Conservation (phyloP, 1,140 invertebrate species). For the Dreissena rostriformis region DNA sequence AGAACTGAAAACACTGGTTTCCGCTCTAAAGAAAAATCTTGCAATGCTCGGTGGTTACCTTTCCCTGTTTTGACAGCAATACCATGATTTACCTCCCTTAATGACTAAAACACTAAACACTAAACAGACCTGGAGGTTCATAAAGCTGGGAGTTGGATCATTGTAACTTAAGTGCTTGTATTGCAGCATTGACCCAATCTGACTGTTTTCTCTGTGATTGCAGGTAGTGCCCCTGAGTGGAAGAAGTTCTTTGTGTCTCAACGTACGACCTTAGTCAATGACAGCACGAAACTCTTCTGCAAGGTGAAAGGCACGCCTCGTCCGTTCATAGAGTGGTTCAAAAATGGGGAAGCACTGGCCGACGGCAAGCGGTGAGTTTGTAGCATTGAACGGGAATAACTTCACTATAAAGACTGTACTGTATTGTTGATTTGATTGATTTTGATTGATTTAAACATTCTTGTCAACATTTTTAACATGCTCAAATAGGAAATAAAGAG, state of each 20-base stretch:
- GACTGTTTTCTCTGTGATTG: neutral
- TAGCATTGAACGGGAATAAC: neutral
- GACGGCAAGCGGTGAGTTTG: conserved; percentile 18
- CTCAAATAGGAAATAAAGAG: no score
- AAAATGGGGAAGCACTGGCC: conserved; percentile 15
- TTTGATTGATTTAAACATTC: no score
- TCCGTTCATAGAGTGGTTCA: conserved; percentile 45
- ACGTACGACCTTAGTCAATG: neutral
- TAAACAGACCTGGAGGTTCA: neutral
- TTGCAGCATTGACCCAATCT: neutral
- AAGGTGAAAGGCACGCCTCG: conserved; percentile 24
- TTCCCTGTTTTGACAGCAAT: no score
- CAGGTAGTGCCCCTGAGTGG: conserved; percentile 1
- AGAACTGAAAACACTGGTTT: no score
- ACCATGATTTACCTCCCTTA: no score
- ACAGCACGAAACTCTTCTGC: conserved; percentile 20
- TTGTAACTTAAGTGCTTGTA: neutral
- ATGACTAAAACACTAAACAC: neutral
- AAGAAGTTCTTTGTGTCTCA: neutral
- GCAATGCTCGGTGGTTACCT: no score
- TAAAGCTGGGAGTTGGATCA: neutral
- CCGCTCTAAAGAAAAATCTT: no score
- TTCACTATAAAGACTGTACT: neutral
- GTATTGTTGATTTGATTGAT: no score
- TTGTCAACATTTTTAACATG: no score